Conservation (phyloP, 2,888 invertebrate species). For the Ellobium chinense region DNA sequence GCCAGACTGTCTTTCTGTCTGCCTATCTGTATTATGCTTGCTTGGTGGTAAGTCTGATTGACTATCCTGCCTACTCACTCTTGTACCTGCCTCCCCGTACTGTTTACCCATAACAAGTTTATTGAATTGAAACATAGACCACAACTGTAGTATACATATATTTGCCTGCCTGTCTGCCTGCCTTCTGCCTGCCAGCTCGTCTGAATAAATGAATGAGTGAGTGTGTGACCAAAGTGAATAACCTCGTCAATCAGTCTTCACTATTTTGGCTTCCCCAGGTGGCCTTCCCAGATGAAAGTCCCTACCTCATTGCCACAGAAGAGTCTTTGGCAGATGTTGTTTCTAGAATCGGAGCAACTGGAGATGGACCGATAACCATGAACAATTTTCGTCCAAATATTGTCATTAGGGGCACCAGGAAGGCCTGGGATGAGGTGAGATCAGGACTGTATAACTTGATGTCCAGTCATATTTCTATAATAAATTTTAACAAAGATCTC, state of each 20-base stretch:
- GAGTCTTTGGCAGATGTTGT: conserved; percentile 86
- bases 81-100: no score
- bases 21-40: no score
- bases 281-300: conserved; percentile 61
- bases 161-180: neutral
- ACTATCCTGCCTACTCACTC: no score
- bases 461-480: no score
- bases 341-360: conserved; percentile 78
- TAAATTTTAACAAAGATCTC: no score
- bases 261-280: conserved; percentile 49
- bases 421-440: conserved; percentile 71
- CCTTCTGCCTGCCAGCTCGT: neutral
- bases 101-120: no score
- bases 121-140: no score
- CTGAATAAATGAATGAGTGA: neutral
- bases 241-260: neutral
- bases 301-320: conserved; percentile 83
- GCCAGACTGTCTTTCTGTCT: no score
- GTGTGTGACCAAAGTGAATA: no score
- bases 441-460: no score
- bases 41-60: no score
- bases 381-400: conserved; percentile 86
- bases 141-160: no score
- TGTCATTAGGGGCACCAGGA: conserved; percentile 81
- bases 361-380: conserved; percentile 79